A percentile compares a stretch with the other conserved stretches of the same genome.
These are phyloP conservation scores for Hypolimnas misippus DNA, from an alignment of 2,888 invertebrate species.

Conservation along the genomic window DNA sequence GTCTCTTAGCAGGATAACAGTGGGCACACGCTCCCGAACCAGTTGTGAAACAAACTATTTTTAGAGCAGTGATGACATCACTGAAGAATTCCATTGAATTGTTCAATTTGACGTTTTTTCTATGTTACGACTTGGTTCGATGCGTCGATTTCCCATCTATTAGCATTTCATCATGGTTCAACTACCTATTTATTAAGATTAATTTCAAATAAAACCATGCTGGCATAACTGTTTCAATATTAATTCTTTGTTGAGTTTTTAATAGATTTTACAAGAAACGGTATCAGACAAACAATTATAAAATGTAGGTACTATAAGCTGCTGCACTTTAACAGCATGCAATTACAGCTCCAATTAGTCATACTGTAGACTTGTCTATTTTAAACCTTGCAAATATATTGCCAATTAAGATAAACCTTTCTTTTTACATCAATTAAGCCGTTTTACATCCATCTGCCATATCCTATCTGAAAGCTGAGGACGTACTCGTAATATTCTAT, in stretches of 20 bases:
- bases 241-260: no score
- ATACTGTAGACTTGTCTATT: constrained; percentile 26
- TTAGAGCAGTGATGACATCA: constrained; percentile 69
- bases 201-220: no score
- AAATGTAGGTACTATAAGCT: constrained; percentile 5
- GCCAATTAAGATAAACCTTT: constrained; percentile 17
- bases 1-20: constrained; percentile 65
- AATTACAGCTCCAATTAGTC: constrained; percentile 25
- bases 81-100: constrained; percentile 67
- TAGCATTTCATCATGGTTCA: not conserved
- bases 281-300: not conserved
- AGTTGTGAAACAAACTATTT: constrained; percentile 67
- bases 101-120: constrained; percentile 54
- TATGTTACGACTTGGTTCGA: constrained; percentile 38
- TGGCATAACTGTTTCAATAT: no score
- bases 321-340: constrained; percentile 19
- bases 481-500: constrained; percentile 16
- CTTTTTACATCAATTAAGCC: constrained; percentile 24
- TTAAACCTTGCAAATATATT: constrained; percentile 18
- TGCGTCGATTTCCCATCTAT: constrained; percentile 31
- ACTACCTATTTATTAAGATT: not conserved
- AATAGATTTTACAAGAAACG: not conserved
- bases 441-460: constrained; percentile 26
- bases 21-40: constrained; percentile 59
- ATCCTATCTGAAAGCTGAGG: constrained; percentile 9